phyloP scores from a whole-genome alignment of 2,797 vertebrate genomes.

The Triplophysa bombifrons region DNA sequence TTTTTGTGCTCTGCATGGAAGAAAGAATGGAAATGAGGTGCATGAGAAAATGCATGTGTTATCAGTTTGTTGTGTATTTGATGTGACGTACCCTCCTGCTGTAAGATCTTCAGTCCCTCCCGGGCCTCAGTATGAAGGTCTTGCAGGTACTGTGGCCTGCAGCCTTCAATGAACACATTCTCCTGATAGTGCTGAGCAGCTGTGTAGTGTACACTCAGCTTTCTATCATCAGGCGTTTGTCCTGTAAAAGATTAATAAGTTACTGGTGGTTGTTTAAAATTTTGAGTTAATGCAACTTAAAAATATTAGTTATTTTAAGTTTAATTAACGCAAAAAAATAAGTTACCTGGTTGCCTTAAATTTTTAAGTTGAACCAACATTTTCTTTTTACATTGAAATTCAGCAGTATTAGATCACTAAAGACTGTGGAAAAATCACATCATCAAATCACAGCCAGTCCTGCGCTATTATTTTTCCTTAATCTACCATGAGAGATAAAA shows the following conservation, averaged over 20 bases:
- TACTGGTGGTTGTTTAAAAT: no score
- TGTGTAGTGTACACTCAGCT: constrained; percentile 77
- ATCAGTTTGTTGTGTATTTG: neutral
- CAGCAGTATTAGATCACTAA: constrained; percentile 18
- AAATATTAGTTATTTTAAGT: no score
- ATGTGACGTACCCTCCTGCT: constrained; percentile 56
- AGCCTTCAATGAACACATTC: constrained; percentile 93
- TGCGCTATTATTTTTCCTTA: neutral
- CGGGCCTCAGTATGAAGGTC: constrained; percentile 90
- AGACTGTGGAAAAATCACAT: neutral
- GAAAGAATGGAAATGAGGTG: constrained; percentile 30
- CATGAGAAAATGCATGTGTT: constrained; percentile 12
- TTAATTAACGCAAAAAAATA: no score
- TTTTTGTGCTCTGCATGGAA: constrained; percentile 80
- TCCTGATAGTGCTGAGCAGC: constrained; percentile 84
- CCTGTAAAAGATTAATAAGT: constrained; percentile 66
- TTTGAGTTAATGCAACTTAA: no score
- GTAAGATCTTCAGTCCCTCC: constrained; percentile 47
- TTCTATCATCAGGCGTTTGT: constrained; percentile 80
- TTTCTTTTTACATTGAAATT: no score
- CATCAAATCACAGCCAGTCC: neutral
- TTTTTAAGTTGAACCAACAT: no score
- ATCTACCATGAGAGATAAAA: neutral
- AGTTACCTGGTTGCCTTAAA: no score
- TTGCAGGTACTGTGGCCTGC: constrained; percentile 87